These are phyloP conservation scores for Bellardia pandia DNA, from an alignment of 2,888 invertebrate species.

Conservation along the genomic window DNA sequence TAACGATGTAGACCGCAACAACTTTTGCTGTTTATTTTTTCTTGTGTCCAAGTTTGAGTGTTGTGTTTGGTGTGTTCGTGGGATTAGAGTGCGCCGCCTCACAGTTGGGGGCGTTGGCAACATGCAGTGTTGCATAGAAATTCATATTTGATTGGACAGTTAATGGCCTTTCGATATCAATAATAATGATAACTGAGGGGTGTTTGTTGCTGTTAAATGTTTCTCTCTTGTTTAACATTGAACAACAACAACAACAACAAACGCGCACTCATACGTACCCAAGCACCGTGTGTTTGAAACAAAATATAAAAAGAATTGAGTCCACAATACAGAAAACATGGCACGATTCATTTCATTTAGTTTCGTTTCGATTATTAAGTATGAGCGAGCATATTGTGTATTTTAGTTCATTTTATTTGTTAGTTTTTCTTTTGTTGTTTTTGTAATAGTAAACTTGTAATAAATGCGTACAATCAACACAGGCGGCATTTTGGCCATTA, in stretches of 20 bases:
- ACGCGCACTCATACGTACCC: conserved; percentile 20
- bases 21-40: background rate
- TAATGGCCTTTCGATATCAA: conserved; percentile 75
- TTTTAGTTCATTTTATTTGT: conserved; percentile 6
- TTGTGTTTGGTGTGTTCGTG: conserved; percentile 52
- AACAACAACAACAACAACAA: conserved; percentile 37
- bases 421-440: conserved; percentile 18
- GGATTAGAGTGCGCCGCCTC: conserved; percentile 76
- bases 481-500: conserved; percentile 84
- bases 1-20: conserved; percentile 16
- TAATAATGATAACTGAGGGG: conserved; percentile 71
- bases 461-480: conserved; percentile 82
- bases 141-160: conserved; percentile 79
- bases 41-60: conserved; percentile 9
- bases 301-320: conserved; percentile 17
- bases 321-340: conserved; percentile 40
- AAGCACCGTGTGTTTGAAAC: conserved; percentile 1
- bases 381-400: conserved; percentile 6
- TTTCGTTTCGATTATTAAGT: conserved; percentile 32
- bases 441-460: conserved; percentile 76
- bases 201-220: conserved; percentile 66
- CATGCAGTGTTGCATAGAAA: conserved; percentile 81
- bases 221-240: conserved; percentile 61
- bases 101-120: conserved; percentile 81
- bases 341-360: conserved; percentile 45